Conservation (phyloP, 2,113 vertebrate species). For the Sphaerodactylus townsendi region DNA sequence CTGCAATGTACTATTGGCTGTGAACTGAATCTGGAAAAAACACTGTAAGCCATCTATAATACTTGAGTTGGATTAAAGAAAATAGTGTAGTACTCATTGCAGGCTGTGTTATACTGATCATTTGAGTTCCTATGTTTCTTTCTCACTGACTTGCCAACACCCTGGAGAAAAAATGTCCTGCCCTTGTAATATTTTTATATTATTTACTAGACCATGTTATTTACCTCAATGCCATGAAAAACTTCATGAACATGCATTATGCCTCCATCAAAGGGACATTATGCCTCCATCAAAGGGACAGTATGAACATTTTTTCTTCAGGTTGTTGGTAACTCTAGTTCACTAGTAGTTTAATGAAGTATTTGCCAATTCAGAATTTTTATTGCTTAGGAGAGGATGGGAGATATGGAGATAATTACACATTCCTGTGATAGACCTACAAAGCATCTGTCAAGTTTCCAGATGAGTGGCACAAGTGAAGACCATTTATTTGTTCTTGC, state of each 20-base stretch:
- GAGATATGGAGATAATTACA: not conserved
- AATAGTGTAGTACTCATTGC: not conserved
- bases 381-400: not conserved
- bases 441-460: not conserved
- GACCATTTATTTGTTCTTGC: not conserved
- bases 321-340: too few relatives aligned
- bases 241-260: too few relatives aligned
- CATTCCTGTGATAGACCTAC: not conserved
- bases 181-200: too few relatives aligned
- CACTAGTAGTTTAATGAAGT: not conserved
- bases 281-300: too few relatives aligned
- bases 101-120: not conserved
- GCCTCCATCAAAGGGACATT: too few relatives aligned
- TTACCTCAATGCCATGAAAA: too few relatives aligned
- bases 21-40: not conserved
- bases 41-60: not conserved
- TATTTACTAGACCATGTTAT: too few relatives aligned
- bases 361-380: not conserved
- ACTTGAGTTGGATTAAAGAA: not conserved
- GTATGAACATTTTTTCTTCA: too few relatives aligned
- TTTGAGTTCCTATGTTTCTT: not conserved
- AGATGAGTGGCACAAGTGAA: not conserved
- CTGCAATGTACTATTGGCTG: not conserved
- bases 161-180: too few relatives aligned
- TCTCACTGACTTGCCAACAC: not conserved